Base-by-base conservation (phyloP, 2,113 vertebrate species). In the Plestiodon gilberti region DNA sequence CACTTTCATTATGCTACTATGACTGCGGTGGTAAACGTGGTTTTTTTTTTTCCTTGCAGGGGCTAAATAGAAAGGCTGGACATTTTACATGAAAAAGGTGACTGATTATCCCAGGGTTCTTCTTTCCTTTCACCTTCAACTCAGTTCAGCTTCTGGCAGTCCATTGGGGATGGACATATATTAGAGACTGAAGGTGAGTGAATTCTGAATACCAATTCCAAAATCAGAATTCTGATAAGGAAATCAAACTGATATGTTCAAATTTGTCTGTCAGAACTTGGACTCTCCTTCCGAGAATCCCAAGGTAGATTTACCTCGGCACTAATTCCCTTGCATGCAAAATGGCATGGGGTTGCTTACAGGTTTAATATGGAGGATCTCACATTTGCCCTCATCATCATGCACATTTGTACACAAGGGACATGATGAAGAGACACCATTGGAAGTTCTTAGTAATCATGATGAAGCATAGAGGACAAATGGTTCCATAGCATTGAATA, bases 1-100 rank as follows among this genome's bases (percentile, higher is more conserved):
- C 76, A 92, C 84, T 85, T 92, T 96, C 95, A 95, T 95, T 95
- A 91, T 93, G 85, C 87, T 83, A 67, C 65, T 87, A 57, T 77
- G 89, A 1, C 2, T 87, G 92, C 78, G 84, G n/a, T 81, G 77
- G 80, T 91, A 94, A 92, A 85, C 92, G 93, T 94, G 90, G 57
- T 94, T 94, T 93, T 90, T n/a, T 84, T 90, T 18, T 89, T 82
- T 84, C 87, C 89, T 74, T 23, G 89, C 84, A 90, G 81, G 85
- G 77, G 85, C 76, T 87, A 92, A 87, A 92, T 48, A 89, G 93
- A 91, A 87, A 87, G 83, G 87, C 89, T 93, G 75, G 87, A 85
- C 15, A 25, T 57, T 71, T 71, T 59, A 57, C 14, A 69, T 55
- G 43, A 57, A 33, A 82, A 71, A 6, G 10, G 13, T 78, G 84